These are phyloP conservation scores for Adelosebastes latens DNA, from an alignment of 2,797 vertebrate genomes.

Conservation along the genomic window DNA sequence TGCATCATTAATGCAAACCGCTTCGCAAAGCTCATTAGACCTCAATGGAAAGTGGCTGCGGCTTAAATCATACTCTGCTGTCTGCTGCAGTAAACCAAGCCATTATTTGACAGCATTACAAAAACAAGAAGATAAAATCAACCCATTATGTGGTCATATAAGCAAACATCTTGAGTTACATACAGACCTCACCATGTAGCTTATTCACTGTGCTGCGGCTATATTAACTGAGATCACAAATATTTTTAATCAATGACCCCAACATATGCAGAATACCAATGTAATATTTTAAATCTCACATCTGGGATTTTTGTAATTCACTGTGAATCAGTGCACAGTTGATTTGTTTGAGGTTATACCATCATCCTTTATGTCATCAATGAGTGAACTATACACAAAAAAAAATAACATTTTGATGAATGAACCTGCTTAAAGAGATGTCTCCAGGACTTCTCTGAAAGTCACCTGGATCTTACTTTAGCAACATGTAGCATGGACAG, in stretches of 20 bases:
- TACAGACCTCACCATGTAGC: not conserved
- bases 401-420: not conserved
- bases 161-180: not conserved
- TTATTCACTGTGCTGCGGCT: not conserved
- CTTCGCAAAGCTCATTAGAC: not conserved
- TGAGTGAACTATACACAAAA: not conserved
- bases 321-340: not conserved
- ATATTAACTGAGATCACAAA: not conserved
- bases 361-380: not conserved
- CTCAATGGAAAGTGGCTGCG: not conserved
- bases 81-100: not conserved
- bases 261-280: not conserved
- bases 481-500: constrained; percentile 25
- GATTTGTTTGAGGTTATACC: not conserved
- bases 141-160: not conserved
- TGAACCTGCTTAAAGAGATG: not conserved
- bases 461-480: constrained; percentile 7
- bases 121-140: constrained; percentile 1
- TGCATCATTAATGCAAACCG: not conserved
- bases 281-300: not conserved
- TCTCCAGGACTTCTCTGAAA: not conserved
- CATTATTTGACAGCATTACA: not conserved
- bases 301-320: not conserved
- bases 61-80: not conserved
- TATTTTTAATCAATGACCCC: not conserved